phyloP scores from a whole-genome alignment of 2,113 vertebrate species.

The Aegypius monachus region DNA sequence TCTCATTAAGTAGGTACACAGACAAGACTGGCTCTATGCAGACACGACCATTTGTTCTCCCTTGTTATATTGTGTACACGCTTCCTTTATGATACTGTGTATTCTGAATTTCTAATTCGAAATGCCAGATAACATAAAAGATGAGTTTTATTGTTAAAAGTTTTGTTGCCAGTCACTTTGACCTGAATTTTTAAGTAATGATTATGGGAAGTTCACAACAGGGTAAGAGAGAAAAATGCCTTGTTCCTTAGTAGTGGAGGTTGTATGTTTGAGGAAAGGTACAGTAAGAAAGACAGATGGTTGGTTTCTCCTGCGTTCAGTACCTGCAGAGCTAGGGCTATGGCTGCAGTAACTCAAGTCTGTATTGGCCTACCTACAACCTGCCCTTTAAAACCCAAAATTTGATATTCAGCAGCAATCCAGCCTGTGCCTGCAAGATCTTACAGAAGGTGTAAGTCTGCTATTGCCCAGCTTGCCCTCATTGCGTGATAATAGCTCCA shows the following conservation, averaged over 20 bases:
- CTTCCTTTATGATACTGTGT: neutral
- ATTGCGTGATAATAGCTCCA: neutral
- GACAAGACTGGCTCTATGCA: neutral
- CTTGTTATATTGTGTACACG: accelerated
- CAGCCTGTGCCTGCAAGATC: neutral
- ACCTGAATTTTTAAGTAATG: neutral
- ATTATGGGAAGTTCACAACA: neutral
- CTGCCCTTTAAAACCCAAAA: neutral
- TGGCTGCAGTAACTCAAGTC: neutral
- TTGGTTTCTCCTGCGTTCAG: neutral
- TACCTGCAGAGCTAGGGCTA: neutral
- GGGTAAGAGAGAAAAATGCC: neutral
- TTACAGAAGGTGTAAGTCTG: neutral
- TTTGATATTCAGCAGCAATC: neutral
- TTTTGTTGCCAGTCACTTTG: neutral
- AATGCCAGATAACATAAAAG: neutral
- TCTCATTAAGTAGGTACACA: neutral
- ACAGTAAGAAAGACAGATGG: neutral
- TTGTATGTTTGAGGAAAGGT: neutral
- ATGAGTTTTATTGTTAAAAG: neutral
- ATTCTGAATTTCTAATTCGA: neutral
- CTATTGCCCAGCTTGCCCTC: neutral
- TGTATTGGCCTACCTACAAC: neutral
- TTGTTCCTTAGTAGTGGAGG: neutral
- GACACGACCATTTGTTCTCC: neutral